A percentile compares a stretch with the other conserved stretches of the same genome.
These are phyloP conservation scores for Rhizoglyphus robini DNA, from an alignment of 1,140 invertebrate genomes.

Conservation along the genomic window DNA sequence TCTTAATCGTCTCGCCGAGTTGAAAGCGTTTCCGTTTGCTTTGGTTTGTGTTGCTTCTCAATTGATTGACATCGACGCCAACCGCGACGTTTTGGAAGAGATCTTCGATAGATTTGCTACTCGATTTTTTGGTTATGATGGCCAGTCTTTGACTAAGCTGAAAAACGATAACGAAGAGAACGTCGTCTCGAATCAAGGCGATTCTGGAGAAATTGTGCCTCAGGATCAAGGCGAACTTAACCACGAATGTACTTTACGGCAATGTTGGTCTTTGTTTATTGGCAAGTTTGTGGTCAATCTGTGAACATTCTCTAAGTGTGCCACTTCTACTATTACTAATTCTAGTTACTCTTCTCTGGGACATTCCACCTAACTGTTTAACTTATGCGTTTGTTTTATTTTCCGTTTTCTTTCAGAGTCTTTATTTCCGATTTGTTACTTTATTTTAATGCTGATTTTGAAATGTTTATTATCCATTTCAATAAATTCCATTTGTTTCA, in stretches of 20 bases:
- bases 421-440: too few relatives aligned
- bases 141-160: neutral
- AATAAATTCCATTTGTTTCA: too few relatives aligned
- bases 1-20: conserved; percentile 2
- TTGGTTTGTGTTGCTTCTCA: conserved; percentile 2
- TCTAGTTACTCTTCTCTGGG: too few relatives aligned
- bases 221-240: neutral
- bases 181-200: neutral
- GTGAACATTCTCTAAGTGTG: too few relatives aligned
- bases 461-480: too few relatives aligned
- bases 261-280: conserved; percentile 20
- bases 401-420: too few relatives aligned
- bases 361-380: too few relatives aligned
- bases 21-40: conserved; percentile 15
- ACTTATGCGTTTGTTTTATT: too few relatives aligned
- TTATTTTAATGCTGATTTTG: too few relatives aligned
- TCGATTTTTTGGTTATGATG: neutral
- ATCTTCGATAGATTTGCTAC: conserved; percentile 11
- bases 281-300: too few relatives aligned
- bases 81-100: neutral
- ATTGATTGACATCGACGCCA: conserved; percentile 9
- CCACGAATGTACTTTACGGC: neutral
- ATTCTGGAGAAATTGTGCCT: neutral
- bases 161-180: neutral
- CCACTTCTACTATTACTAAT: too few relatives aligned